These are phyloP conservation scores for Samia ricini DNA, from an alignment of 1,140 invertebrate genomes.

Conservation along the genomic window DNA sequence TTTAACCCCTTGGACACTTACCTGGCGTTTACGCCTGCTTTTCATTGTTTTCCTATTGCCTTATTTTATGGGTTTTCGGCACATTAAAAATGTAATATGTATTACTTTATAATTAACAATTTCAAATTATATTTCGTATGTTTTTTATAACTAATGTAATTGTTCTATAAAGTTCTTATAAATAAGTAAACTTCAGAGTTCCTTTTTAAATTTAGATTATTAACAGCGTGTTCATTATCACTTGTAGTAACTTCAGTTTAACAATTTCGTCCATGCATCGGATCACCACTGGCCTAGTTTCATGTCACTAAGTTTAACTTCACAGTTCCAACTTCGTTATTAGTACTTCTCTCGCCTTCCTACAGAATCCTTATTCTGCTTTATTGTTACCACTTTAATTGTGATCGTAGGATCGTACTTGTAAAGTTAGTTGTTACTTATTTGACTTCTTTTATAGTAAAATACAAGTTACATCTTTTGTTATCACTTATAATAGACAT, in stretches of 20 bases:
- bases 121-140: no score
- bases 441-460: not conserved
- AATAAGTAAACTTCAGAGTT: no score
- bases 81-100: no score
- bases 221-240: not conserved
- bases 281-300: constrained; percentile 17
- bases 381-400: constrained; percentile 6
- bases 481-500: no score
- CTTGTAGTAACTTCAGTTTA: not conserved
- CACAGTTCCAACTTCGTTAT: constrained; percentile 25
- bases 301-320: constrained; percentile 8
- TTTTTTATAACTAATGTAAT: no score
- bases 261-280: constrained; percentile 22
- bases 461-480: not conserved
- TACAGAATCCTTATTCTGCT: not conserved
- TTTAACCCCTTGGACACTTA: no score
- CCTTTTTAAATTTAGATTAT: not conserved
- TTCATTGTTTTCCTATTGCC: no score
- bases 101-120: no score
- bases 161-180: no score
- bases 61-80: no score
- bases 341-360: constrained; percentile 8
- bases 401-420: not conserved
- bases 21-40: no score
- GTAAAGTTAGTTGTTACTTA: constrained; percentile 2